These are phyloP conservation scores for Thamnophis elegans DNA, from an alignment of 2,797 vertebrate species.

Conservation along the genomic window DNA sequence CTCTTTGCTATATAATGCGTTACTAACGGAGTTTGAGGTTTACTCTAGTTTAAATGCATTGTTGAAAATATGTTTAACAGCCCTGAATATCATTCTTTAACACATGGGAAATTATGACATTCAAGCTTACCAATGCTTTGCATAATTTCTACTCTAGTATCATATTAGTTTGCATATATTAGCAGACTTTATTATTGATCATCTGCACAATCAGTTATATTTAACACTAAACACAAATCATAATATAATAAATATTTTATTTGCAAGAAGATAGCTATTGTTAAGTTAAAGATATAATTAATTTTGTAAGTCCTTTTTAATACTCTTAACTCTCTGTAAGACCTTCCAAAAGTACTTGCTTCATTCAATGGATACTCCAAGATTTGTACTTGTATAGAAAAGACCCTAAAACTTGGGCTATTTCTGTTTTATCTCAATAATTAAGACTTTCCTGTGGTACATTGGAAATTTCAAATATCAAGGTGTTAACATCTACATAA, in stretches of 20 bases:
- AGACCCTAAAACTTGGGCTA: neutral
- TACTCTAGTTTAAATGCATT: neutral
- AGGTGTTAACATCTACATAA: neutral
- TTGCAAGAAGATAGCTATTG: neutral
- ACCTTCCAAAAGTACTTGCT: neutral
- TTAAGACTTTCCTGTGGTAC: neutral
- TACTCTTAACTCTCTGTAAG: neutral
- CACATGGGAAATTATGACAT: neutral
- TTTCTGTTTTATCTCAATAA: neutral
- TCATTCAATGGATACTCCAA: neutral
- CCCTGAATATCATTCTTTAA: neutral
- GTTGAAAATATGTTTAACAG: neutral
- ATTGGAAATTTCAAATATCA: neutral
- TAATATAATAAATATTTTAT: neutral
- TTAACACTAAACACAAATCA: neutral
- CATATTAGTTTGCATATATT: neutral
- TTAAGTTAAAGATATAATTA: neutral
- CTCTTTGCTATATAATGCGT: neutral
- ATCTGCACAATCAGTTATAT: neutral
- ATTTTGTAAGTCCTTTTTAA: neutral
- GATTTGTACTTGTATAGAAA: neutral
- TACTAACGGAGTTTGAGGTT: neutral
- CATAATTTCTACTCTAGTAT: neutral
- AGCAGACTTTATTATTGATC: neutral
- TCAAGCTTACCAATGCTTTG: neutral